Conservation (phyloP, 64 coral and sea anemone genomes). For the Actinia tenebrosa region DNA sequence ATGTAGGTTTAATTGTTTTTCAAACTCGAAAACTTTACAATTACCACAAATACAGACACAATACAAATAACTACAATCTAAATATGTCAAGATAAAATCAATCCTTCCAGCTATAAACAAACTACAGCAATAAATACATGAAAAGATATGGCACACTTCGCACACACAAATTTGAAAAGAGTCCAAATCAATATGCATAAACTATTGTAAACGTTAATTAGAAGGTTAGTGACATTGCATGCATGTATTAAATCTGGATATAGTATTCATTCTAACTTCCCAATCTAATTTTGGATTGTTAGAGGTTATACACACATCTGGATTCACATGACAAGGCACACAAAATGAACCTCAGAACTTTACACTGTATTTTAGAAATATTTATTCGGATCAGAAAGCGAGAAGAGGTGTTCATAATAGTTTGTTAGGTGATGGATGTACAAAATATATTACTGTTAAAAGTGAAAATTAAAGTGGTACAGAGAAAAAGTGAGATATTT, state of each 20-base stretch:
- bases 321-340: background rate
- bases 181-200: background rate
- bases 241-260: background rate
- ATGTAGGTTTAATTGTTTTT: too few relatives aligned
- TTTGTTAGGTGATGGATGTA: background rate
- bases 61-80: background rate
- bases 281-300: background rate
- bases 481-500: background rate
- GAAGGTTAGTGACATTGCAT: background rate
- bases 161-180: background rate
- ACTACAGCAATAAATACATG: background rate
- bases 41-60: background rate
- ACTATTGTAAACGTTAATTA: background rate
- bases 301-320: background rate
- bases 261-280: background rate
- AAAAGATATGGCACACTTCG: background rate
- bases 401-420: background rate
- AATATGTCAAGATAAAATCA: too few relatives aligned
- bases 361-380: background rate
- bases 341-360: background rate
- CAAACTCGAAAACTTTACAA: background rate
- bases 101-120: background rate
- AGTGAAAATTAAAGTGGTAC: background rate
- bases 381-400: background rate
- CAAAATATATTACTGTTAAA: background rate